Conservation (phyloP, 2,888 invertebrate species). For the Agonopterix subpropinquella region DNA sequence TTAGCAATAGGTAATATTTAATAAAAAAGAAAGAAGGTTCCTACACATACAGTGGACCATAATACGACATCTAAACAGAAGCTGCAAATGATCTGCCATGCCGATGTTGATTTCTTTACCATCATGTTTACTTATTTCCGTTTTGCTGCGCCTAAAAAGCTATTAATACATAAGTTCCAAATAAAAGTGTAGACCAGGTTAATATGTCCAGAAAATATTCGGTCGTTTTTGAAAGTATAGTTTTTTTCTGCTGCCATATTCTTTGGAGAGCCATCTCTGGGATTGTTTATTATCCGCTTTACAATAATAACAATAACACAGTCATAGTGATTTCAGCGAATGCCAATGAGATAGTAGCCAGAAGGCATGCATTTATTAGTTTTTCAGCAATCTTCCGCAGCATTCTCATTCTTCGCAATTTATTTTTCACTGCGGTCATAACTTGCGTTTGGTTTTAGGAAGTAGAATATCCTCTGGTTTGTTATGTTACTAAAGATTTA, state of each 20-base stretch:
- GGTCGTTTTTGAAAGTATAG: conserved; percentile 23
- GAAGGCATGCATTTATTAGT: conserved; percentile 37
- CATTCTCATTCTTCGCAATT: conserved; percentile 26
- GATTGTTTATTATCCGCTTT: neutral
- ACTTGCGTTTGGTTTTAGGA: neutral
- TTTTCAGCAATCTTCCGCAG: conserved; percentile 38
- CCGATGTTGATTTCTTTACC: too few species aligned
- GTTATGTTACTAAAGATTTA: too few species aligned
- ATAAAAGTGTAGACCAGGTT: conserved; percentile 35
- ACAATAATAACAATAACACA: conserved; percentile 31
- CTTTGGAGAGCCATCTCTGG: conserved; percentile 30
- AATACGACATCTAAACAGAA: too few species aligned
- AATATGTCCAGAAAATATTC: conserved; percentile 27
- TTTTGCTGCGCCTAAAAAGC: too few species aligned
- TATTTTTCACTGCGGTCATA: conserved; percentile 39
- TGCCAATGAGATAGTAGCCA: conserved; percentile 45
- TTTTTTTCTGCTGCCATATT: conserved; percentile 31
- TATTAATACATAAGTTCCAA: conserved; percentile 29
- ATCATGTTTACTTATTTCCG: too few species aligned
- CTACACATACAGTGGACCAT: too few species aligned
- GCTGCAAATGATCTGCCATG: too few species aligned
- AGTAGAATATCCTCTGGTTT: too few species aligned
- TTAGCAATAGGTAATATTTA: too few species aligned
- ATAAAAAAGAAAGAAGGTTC: too few species aligned
- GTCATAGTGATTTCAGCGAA: conserved; percentile 48